phyloP scores from a whole-genome alignment of 2,113 vertebrate genomes.

The Salvelinus sp. region DNA sequence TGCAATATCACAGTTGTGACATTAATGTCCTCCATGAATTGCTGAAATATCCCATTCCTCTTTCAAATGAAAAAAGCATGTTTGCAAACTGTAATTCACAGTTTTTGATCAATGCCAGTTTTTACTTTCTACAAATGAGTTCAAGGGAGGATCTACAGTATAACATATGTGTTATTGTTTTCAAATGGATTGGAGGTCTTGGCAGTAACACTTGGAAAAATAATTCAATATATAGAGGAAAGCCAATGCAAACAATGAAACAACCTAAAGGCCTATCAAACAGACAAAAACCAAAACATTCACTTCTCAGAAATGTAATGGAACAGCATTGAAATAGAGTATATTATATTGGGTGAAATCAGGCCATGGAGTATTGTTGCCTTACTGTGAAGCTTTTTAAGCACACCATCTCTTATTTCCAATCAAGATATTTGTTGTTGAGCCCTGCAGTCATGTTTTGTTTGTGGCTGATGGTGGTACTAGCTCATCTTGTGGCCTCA shows the following conservation, averaged over 20 bases:
- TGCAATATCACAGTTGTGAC: slow-evolving; percentile 9
- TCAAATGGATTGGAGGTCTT: slow-evolving; percentile 25
- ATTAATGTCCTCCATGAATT: slow-evolving; percentile 4
- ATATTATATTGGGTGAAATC: slow-evolving; percentile 21
- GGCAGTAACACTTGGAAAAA: slow-evolving; percentile 15
- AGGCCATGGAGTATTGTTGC: slow-evolving; percentile 17
- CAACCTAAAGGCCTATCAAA: not conserved
- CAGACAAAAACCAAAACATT: slow-evolving; percentile 10
- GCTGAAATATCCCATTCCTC: not conserved
- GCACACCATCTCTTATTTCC: not conserved
- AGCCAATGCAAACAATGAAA: slow-evolving; percentile 1
- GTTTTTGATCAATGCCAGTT: slow-evolving; percentile 38
- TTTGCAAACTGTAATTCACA: slow-evolving; percentile 31
- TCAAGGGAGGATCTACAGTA: slow-evolving; percentile 24
- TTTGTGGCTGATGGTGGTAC: not conserved
- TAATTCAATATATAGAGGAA: not conserved
- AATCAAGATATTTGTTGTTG: not conserved
- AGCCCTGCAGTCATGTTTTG: not conserved
- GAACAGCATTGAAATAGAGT: slow-evolving; percentile 7
- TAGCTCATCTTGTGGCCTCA: slow-evolving; percentile 3
- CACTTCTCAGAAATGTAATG: slow-evolving; percentile 7
- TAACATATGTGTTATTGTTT: slow-evolving; percentile 30
- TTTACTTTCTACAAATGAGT: slow-evolving; percentile 24
- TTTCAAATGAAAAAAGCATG: slow-evolving; percentile 35
- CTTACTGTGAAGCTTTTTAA: not conserved